Conservation (phyloP, 2,113 vertebrate genomes). For the Myrmecobius fasciatus region DNA sequence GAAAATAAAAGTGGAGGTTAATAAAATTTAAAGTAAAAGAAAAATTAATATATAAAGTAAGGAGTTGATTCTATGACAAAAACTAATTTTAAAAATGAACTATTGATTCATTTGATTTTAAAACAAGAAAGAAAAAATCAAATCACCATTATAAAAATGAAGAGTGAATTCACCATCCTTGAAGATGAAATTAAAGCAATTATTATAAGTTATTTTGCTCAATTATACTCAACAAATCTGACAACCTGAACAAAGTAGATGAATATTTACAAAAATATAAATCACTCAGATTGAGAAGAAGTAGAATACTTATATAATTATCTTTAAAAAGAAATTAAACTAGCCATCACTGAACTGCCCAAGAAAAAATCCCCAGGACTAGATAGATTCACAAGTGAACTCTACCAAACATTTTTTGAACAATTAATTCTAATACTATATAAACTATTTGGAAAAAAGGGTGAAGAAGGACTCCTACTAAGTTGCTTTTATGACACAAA, state of each 20-base stretch:
- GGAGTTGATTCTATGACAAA: background rate
- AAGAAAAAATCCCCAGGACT: background rate
- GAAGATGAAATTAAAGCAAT: background rate
- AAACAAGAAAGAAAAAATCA: background rate
- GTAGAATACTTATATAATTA: background rate
- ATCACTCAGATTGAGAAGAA: background rate
- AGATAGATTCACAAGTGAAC: background rate
- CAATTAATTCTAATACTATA: background rate
- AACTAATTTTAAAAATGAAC: background rate
- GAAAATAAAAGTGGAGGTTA: background rate
- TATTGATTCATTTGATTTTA: background rate
- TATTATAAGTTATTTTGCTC: background rate
- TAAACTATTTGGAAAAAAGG: background rate
- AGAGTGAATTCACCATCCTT: background rate
- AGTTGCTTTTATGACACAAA: background rate
- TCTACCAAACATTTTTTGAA: background rate
- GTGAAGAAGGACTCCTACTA: background rate
- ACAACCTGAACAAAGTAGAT: background rate
- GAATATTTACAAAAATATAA: background rate
- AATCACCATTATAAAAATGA: background rate
- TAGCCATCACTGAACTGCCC: background rate
- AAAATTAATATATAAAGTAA: background rate
- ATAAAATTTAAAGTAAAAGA: background rate
- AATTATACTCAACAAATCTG: background rate
- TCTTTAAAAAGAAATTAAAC: background rate